Conservation (phyloP, 1,140 invertebrate species). For the Monochamus saltuarius region DNA sequence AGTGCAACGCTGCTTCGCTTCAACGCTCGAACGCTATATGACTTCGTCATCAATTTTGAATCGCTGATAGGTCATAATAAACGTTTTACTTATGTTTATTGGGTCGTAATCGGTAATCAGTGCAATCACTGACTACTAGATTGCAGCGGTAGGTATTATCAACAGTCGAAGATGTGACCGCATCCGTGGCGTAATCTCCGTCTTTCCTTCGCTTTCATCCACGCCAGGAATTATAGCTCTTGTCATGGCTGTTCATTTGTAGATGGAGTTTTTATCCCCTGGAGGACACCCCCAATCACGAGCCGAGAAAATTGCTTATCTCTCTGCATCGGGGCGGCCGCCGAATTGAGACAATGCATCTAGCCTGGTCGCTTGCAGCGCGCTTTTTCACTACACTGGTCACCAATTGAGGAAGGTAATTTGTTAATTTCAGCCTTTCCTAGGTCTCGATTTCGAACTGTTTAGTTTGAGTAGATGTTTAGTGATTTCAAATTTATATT, state of each 20-base stretch:
- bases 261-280: constrained; percentile 71
- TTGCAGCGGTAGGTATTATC: not conserved
- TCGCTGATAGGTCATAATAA: too few species aligned
- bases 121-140: too few species aligned
- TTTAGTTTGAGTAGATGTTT: too few species aligned
- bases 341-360: constrained; percentile 35
- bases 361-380: constrained; percentile 11
- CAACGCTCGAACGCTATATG: too few species aligned
- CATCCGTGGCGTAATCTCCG: constrained; percentile 17
- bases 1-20: too few species aligned
- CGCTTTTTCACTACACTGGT: not conserved
- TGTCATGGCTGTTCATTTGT: constrained; percentile 74
- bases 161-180: constrained; percentile 20
- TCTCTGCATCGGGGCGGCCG: constrained; percentile 40
- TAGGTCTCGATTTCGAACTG: too few species aligned
- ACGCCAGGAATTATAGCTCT: constrained; percentile 64
- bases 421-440: too few species aligned
- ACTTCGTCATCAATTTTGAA: too few species aligned
- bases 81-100: too few species aligned
- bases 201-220: constrained; percentile 45
- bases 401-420: not conserved
- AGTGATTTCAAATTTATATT: too few species aligned
- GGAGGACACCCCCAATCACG: constrained; percentile 68
- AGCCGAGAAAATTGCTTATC: constrained; percentile 68
- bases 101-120: too few species aligned